Conservation (phyloP, 2,797 vertebrate species). For the Xerus rutilus region DNA sequence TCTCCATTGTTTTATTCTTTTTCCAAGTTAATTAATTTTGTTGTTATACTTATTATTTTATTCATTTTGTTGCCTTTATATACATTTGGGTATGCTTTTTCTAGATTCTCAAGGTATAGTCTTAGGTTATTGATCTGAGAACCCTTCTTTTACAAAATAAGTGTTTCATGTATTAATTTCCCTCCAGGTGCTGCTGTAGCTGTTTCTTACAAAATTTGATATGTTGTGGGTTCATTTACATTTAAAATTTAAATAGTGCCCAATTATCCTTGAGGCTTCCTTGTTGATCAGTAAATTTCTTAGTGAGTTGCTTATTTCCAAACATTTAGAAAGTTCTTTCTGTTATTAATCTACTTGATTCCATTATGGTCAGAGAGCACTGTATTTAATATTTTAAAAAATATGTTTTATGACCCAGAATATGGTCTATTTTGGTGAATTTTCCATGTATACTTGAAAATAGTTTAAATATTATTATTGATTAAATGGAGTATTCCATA, state of each 20-base stretch:
- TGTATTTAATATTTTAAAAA: background rate
- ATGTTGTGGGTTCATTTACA: background rate
- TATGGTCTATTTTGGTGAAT: background rate
- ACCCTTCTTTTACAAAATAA: background rate
- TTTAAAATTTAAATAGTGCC: background rate
- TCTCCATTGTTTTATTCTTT: background rate
- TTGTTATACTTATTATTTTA: background rate
- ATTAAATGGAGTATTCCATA: background rate
- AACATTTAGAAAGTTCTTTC: background rate
- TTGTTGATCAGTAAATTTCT: background rate
- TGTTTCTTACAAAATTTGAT: background rate
- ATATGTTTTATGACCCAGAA: background rate
- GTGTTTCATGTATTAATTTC: background rate
- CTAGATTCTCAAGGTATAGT: background rate
- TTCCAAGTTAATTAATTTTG: conserved; percentile 8
- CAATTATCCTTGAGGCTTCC: background rate
- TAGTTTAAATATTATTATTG: background rate
- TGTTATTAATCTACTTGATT: background rate
- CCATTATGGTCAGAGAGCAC: background rate
- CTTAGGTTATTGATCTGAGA: background rate
- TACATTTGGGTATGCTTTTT: background rate
- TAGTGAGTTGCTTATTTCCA: background rate
- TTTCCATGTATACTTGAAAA: background rate
- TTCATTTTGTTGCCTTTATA: background rate
- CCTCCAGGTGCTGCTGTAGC: background rate